Percentiles rank a stretch among this genome's conserved stretches.
phyloP scores from a whole-genome alignment of 30 jellyfish, hydroid and myxozoan genomes.

The Pelagia noctiluca region DNA sequence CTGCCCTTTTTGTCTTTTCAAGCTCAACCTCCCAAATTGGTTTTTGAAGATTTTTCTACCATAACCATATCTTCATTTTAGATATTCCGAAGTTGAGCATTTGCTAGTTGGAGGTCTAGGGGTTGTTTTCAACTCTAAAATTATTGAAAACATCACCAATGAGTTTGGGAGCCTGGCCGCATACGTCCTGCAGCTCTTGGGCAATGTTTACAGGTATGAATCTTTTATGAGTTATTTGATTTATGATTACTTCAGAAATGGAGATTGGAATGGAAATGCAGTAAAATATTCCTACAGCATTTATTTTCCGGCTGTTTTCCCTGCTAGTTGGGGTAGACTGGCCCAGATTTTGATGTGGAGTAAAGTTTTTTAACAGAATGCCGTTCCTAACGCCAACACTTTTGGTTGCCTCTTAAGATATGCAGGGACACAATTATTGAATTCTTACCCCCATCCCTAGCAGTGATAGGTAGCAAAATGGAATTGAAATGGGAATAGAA shows the following conservation, averaged over 20 bases:
- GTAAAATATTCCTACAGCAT: too few relatives aligned
- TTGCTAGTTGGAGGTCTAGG: slow-evolving; percentile 78
- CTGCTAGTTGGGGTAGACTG: too few relatives aligned
- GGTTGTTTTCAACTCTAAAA: slow-evolving; percentile 43
- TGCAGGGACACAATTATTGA: too few relatives aligned
- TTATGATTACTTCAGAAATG: neutral
- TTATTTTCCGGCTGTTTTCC: too few relatives aligned
- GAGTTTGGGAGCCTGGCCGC: slow-evolving; percentile 94
- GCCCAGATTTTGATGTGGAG: too few relatives aligned
- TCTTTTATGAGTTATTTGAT: neutral
- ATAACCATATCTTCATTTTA: neutral
- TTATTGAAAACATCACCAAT: slow-evolving; percentile 33
- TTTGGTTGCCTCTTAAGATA: too few relatives aligned
- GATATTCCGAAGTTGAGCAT: slow-evolving; percentile 83
- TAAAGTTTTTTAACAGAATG: too few relatives aligned
- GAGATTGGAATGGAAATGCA: neutral
- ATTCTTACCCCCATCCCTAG: too few relatives aligned
- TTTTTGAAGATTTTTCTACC: neutral
- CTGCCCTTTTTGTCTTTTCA: neutral
- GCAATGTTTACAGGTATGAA: slow-evolving; percentile 85
- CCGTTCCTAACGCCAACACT: too few relatives aligned
- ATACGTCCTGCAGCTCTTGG: slow-evolving; percentile 86
- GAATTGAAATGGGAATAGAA: too few relatives aligned
- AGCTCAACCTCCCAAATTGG: neutral
- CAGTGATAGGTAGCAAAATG: too few relatives aligned